A percentile compares a stretch with the other conserved stretches of the same genome.
phyloP scores from a whole-genome alignment of 2,797 vertebrate genomes.

The Sebastiscus tertius region DNA sequence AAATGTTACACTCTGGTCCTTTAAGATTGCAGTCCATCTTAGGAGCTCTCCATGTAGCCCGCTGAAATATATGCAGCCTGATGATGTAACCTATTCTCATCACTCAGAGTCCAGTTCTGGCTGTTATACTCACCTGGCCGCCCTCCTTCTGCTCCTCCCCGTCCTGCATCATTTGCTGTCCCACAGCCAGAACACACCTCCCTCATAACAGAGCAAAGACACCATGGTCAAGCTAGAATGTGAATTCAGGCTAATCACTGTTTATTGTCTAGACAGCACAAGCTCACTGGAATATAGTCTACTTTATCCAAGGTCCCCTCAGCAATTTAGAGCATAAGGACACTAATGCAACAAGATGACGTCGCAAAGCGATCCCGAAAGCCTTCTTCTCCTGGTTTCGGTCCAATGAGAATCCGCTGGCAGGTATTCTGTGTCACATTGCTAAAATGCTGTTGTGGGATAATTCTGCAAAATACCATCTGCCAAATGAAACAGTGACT shows the following conservation, averaged over 20 bases:
- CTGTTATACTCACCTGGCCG: neutral
- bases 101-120: neutral
- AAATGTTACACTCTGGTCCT: too few species aligned
- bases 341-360: constrained; percentile 41
- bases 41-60: neutral
- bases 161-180: constrained; percentile 1
- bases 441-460: constrained; percentile 26
- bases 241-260: constrained; percentile 8
- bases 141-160: neutral
- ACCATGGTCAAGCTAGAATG: neutral
- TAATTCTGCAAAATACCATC: constrained; percentile 17
- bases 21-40: neutral
- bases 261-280: constrained; percentile 12
- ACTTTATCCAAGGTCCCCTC: constrained; percentile 30
- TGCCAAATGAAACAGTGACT: constrained; percentile 31
- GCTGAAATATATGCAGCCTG: neutral
- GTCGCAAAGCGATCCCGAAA: constrained; percentile 14
- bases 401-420: constrained; percentile 28
- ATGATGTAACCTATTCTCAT: neutral
- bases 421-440: constrained; percentile 37
- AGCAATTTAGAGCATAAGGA: constrained; percentile 24
- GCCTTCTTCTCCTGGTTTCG: constrained; percentile 4
- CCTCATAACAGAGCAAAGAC: neutral
- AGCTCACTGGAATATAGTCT: neutral
- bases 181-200: neutral